phyloP scores from a whole-genome alignment of 2,113 vertebrate genomes.

The Taxidea taxus region DNA sequence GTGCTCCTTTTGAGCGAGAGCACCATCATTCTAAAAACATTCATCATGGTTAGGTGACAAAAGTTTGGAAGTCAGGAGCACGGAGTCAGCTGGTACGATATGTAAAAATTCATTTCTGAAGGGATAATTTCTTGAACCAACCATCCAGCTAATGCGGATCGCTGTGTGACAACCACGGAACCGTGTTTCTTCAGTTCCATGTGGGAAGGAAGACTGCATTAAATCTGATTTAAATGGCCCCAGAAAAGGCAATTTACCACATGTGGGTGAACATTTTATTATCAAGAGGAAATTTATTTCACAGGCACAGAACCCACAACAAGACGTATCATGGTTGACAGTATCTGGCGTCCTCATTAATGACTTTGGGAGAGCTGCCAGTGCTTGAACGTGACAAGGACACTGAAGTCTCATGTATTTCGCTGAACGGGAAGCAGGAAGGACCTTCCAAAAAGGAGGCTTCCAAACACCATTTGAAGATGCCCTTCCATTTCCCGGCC shows the following conservation, averaged over 20 bases:
- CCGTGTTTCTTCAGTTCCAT: background rate
- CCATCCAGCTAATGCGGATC: rapidly evolving
- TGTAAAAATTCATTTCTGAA: background rate
- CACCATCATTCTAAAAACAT: background rate
- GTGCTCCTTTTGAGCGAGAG: background rate
- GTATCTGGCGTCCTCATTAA: background rate
- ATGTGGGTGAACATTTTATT: background rate
- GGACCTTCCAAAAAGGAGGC: background rate
- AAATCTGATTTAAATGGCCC: background rate
- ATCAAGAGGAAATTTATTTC: background rate
- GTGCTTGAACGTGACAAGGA: background rate
- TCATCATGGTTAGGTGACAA: background rate
- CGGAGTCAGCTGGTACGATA: background rate
- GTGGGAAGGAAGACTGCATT: too few relatives aligned
- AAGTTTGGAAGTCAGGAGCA: background rate
- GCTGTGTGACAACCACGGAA: rapidly evolving
- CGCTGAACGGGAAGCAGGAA: background rate
- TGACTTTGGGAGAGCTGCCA: background rate
- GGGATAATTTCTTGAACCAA: background rate
- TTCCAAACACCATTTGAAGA: background rate
- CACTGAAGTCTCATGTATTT: background rate
- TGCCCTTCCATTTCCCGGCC: too few relatives aligned
- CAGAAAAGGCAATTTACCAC: background rate
- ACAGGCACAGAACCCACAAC: background rate
- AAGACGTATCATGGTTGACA: background rate